Evolutionary conservation across 2,888 invertebrate genomes (phyloP).

Genomic region (Protodeltote pygarga): DNA sequence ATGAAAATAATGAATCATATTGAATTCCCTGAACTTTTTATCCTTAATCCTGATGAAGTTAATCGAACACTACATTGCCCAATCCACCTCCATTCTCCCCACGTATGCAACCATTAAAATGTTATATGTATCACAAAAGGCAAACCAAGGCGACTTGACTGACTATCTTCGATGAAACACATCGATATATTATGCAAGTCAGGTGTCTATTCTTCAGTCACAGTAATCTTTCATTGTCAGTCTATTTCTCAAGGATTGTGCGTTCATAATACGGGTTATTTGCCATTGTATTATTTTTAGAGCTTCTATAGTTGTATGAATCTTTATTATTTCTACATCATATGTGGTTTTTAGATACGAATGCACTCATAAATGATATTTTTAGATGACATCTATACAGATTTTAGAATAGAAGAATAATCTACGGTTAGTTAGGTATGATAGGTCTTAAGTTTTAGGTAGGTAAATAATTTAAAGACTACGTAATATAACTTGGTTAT

Average conservation of each 20-base stretch:
- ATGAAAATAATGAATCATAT: conserved; percentile 15
- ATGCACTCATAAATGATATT: no score
- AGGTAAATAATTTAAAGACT: no score
- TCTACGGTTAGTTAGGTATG: no score
- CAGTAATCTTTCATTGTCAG: conserved; percentile 51
- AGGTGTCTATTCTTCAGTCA: conserved; percentile 22
- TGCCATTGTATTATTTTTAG: conserved; percentile 46
- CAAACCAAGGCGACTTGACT: conserved; percentile 33
- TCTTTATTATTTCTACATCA: conserved; percentile 2
- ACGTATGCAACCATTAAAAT: conserved; percentile 43
- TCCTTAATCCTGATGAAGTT: conserved; percentile 24
- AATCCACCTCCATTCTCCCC: conserved; percentile 37
- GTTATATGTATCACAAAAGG: conserved; percentile 46
- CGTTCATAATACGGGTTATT: conserved; percentile 30
- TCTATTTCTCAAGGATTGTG: conserved; percentile 43
- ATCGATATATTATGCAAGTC: conserved; percentile 45
- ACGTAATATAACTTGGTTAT: no score
- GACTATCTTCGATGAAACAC: conserved; percentile 34
- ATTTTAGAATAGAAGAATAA: no score
- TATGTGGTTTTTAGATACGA: no score
- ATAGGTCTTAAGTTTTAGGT: no score
- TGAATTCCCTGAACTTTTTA: conserved; percentile 8
- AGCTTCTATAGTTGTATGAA: conserved; percentile 8
- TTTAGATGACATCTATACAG: no score
- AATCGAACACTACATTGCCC: conserved; percentile 34